Base-by-base conservation (phyloP, 2,113 vertebrate genomes). In the Nothobranchius kuhntae region DNA sequence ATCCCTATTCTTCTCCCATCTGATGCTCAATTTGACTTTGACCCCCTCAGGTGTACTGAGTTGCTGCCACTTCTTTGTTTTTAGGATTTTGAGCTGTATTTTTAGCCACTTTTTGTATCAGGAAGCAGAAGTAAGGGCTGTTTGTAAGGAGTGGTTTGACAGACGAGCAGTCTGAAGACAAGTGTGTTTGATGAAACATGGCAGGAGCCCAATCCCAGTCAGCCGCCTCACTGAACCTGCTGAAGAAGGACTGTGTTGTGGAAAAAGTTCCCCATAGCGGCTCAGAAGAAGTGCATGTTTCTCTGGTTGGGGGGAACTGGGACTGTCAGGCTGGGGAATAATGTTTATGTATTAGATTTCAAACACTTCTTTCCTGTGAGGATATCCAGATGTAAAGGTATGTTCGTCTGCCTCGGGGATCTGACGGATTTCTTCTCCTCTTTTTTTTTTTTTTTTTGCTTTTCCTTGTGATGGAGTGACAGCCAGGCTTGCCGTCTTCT, bases 331-430 rank as follows among this genome's bases (percentile, higher is more conserved):
- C 50, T 13, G 40, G 68, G 81, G 73, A 82, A 85, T 87, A 84
- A 92, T 91, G 91, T 91, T 92, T 91, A 90, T 92, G 89, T 87
- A 92, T 91, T 90, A 86, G 87, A 81, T 91, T 92, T 92, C 86
- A 89, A 91, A 89, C 85, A 51, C 64, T 85, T 86, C 75, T 75
- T 77, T 83, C 81, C 81, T 78, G 80, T 78, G 86, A 90, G 85
- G 70, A 86, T 85, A 89, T 86, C 81, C 86, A 91, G 85, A 91
- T 90, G 86, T 87, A 83, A 89, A 90, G 87, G 82, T 83, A 56
- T 83, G 85, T 87, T 88, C 86, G 55, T 80, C 77, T 86, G 78
- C 87, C 86, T 87, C 54, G 15, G 78, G 86, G 86, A 90, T 91
- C 87, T 89, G 78, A 90, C 61, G 35, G 26, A 65, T 75, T 68